Base-by-base conservation (phyloP, 2,797 vertebrate species). In the Synanceia verrucosa region DNA sequence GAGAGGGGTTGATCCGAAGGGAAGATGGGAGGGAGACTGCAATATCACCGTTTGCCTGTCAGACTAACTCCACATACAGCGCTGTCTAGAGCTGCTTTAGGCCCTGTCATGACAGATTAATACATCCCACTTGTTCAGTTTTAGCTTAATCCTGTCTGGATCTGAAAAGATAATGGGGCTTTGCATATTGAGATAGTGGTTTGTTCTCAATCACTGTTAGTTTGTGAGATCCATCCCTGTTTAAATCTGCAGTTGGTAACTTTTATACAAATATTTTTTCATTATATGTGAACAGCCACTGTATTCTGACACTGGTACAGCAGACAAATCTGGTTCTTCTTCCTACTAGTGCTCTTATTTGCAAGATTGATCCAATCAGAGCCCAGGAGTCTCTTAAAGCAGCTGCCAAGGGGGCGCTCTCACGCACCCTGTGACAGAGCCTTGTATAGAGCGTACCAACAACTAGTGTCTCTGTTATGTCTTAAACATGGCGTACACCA, bases 31-130 rank as follows among this genome's bases (percentile, higher is more conserved):
- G 56, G 53, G 36, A 41, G 39, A 78, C 68, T 62, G 73, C 81
- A 67, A 60, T 73, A 79, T 83, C 71, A 65, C 62, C 63, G 64
- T 75, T 87, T 75, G 46, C 70, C 88, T 82, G 76, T 85, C 86
- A 71, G 76, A 46, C 41, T 39, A 26, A 47, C 68, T 72, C 57
- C 56, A 24, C 26, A 13, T 65, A 82, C 62, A 50, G 28, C 2
- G n/a, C 47, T 10, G 59, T 37, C 53, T 48, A 37, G 76, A 83
- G 71, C 72, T 2, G 67, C 73, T 73, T 76, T 56, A 60, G 74
- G 31, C 60, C 56, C 65, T 8, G 69, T 55, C 50, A 2, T 24
- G 10, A 65, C 64, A 62, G 76, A 87, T 76, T 48, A 52, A 74
- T 75, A 53, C 41, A 69, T 73, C 74, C 53, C 19, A 46, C 64